Evolutionary conservation across 2,113 vertebrate species (phyloP).

Genomic region (Gymnarchus niloticus): DNA sequence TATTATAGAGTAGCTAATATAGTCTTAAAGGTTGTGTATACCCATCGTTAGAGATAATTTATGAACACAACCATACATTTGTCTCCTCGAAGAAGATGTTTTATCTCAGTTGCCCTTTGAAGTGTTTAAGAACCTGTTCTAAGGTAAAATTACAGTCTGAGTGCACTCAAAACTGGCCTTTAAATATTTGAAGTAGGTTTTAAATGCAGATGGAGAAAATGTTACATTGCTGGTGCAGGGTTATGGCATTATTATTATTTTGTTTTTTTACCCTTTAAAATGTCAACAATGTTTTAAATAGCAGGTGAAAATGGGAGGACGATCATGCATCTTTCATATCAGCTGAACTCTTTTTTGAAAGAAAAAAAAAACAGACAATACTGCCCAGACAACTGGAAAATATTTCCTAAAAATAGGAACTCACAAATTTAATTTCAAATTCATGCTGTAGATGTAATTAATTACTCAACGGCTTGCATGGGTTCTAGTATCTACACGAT

Average conservation of each 20-base stretch:
- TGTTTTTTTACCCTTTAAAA: too few species aligned
- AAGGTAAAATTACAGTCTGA: background rate
- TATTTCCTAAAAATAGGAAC: too few species aligned
- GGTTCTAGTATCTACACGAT: too few species aligned
- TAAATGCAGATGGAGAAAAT: background rate
- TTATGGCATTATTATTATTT: background rate
- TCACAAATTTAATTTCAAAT: too few species aligned
- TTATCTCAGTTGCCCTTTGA: slow-evolving; percentile 25
- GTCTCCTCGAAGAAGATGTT: slow-evolving; percentile 7
- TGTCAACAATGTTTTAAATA: too few species aligned
- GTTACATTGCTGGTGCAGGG: background rate
- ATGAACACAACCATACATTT: slow-evolving; percentile 13
- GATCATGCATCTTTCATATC: too few species aligned
- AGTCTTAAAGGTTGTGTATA: slow-evolving; percentile 19
- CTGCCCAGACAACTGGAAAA: too few species aligned
- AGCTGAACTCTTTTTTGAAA: too few species aligned
- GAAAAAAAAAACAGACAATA: too few species aligned
- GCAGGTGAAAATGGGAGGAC: too few species aligned
- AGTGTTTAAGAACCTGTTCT: background rate
- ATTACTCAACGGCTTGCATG: too few species aligned
- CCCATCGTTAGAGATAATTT: slow-evolving; percentile 24
- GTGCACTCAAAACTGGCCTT: background rate
- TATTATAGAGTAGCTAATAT: background rate
- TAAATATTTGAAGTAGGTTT: background rate
- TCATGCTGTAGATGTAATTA: too few species aligned